Percentiles rank a stretch among this genome's conserved stretches.
phyloP scores from a whole-genome alignment of 2,113 vertebrate species.

The Platanista minor region DNA sequence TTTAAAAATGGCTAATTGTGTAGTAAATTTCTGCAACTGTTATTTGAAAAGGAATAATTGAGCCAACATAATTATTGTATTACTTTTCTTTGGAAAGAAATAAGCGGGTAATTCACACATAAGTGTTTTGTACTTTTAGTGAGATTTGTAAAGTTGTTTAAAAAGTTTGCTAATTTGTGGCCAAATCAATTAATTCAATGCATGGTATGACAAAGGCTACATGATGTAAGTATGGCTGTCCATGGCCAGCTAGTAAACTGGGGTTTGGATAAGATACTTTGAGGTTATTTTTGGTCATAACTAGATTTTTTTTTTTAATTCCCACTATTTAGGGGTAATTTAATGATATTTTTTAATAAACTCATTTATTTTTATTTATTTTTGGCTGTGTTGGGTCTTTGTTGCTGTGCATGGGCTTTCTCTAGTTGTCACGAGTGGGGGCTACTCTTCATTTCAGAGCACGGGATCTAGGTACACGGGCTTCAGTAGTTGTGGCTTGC shows the following conservation, averaged over 20 bases:
- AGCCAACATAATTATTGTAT: background rate
- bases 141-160: background rate
- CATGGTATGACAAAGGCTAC: background rate
- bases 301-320: background rate
- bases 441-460: too few species aligned
- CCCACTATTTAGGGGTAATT: too few species aligned
- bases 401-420: too few species aligned
- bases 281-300: background rate
- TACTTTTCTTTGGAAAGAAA: background rate
- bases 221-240: background rate
- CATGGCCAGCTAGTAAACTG: background rate
- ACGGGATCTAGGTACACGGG: too few species aligned
- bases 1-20: background rate
- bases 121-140: background rate
- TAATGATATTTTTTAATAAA: too few species aligned
- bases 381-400: too few species aligned
- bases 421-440: too few species aligned
- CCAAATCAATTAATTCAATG: background rate
- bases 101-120: background rate
- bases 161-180: background rate
- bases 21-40: background rate
- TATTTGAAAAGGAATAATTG: background rate
- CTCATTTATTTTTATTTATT: too few species aligned
- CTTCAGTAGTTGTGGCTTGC: too few species aligned
- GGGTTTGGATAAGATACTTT: background rate